Evolutionary conservation across 2,888 invertebrate genomes (phyloP), one percentile per base, ranked within the genome.

Genomic region (Pycnomerus fuliginosus): DNA sequence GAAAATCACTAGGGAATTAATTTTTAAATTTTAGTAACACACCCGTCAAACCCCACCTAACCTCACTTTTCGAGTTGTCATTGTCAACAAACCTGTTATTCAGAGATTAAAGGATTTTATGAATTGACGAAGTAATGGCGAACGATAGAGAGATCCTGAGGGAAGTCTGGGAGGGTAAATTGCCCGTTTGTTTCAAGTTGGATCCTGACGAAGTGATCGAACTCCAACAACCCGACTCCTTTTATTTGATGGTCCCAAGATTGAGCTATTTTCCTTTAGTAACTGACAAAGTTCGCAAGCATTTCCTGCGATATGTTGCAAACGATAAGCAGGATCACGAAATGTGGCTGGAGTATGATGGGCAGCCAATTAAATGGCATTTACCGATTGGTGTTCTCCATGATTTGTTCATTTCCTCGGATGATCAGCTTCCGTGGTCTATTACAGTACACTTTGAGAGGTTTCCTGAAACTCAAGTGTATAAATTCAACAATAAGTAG

Each of bases 341-440:
- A 72, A 87, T 96, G 81, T 97, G 97, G 96, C 75, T 97, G 42
- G 95, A 95, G 64, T 93, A 82, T 65, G 90, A 93, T 74, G 92
- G 93, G 1, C 86, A 85, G 52, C 91, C 96, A 1, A 72, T 97
- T 11, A 95, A 93, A 72, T 91, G 95, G 87, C 88, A 89, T 58
- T 83, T 84, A 68, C 88, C 88, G 3, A 87, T 88, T 59, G 96
- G 96, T 8, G 89, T 98, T 15, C 75, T 98, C n/a, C 92, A 87
- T 71, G 99, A 99, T 75, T 74, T 95, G 46, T 77, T 74, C 33
- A 79, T 81, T 60, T 64, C 65, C 13, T 71, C 74, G 1, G 78
- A 78, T 42, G 90, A 90, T 28, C 76, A 84, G 16, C 76, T 96
- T 23, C 98, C 98, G 0, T 99, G 98, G 98, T 83, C 80, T 58